phyloP scores from a whole-genome alignment of 2,797 vertebrate species.

The Passerculus sandwichensis region DNA sequence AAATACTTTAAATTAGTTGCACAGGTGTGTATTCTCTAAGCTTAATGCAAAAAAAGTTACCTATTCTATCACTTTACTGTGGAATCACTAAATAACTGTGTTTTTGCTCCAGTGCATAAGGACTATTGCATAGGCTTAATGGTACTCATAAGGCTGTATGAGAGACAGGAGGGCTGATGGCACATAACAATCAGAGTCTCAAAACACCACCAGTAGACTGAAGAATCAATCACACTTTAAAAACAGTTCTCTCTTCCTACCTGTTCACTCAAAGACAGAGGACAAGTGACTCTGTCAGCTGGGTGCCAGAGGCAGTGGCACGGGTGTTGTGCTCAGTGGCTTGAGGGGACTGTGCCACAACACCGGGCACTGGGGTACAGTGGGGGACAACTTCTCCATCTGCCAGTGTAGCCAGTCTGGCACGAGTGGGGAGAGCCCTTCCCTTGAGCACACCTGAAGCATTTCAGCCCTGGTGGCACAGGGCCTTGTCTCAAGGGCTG shows the following conservation, averaged over 20 bases:
- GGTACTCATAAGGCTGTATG: neutral
- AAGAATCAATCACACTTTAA: neutral
- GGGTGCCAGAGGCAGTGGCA: neutral
- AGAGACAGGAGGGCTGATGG: neutral
- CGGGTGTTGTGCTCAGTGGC: accelerated
- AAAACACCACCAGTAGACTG: neutral
- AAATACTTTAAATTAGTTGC: neutral
- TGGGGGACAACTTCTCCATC: neutral
- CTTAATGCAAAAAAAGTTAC: neutral
- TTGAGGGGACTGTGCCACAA: neutral
- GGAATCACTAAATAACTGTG: neutral
- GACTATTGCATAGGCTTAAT: neutral
- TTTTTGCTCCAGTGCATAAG: neutral
- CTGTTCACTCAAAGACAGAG: neutral
- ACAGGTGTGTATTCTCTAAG: neutral
- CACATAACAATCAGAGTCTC: neutral
- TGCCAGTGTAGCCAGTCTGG: neutral
- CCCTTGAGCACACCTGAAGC: neutral
- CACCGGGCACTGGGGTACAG: accelerated
- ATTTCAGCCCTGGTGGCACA: neutral
- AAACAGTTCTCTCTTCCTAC: neutral
- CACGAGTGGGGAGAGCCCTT: neutral
- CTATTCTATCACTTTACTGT: neutral
- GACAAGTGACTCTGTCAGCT: neutral
- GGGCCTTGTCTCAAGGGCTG: neutral